Conservation (phyloP, 2,113 vertebrate genomes). For the Perognathus longimembris region DNA sequence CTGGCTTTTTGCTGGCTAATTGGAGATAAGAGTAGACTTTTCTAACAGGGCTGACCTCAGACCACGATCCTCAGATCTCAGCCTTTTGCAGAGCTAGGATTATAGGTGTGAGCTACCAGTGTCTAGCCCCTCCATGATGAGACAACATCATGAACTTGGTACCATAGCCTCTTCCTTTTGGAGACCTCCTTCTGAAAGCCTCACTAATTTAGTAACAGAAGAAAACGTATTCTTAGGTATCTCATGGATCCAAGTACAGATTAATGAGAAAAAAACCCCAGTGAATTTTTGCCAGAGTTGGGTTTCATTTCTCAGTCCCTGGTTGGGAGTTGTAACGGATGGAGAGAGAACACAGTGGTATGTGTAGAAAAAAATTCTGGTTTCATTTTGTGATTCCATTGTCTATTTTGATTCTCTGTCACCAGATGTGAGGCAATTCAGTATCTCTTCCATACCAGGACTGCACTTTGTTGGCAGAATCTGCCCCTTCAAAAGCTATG, state of each 20-base stretch:
- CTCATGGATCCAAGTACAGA: neutral
- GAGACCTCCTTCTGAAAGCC: too few species aligned
- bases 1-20: too few species aligned
- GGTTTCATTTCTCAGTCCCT: neutral
- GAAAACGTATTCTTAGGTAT: neutral
- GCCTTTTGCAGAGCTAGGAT: too few species aligned
- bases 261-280: neutral
- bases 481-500: neutral
- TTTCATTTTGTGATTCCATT: constrained; percentile 40
- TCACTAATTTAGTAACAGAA: neutral
- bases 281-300: neutral
- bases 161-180: too few species aligned
- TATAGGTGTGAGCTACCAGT: too few species aligned
- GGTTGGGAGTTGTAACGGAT: neutral
- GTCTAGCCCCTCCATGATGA: too few species aligned
- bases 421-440: neutral
- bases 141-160: too few species aligned
- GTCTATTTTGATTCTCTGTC: neutral
- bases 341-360: neutral
- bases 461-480: neutral
- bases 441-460: neutral
- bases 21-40: too few species aligned
- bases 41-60: too few species aligned
- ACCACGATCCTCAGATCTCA: too few species aligned
- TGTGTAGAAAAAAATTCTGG: constrained; percentile 15